Percentiles rank a stretch among this genome's conserved stretches.
phyloP scores from a whole-genome alignment of 2,797 vertebrate genomes.

The Xenopus petersii region DNA sequence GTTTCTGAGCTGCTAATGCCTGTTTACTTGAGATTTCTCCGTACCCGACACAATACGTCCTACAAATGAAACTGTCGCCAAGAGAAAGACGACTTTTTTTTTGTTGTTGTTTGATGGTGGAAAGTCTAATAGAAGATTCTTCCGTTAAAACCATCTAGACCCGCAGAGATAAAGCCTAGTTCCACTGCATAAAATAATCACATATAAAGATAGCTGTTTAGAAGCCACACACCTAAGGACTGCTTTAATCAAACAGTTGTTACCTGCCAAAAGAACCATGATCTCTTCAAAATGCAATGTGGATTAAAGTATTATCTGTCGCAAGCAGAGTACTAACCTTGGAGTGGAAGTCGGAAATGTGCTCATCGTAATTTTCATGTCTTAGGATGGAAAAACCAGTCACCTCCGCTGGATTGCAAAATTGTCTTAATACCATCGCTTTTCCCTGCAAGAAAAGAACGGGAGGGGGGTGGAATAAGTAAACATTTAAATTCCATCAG shows the following conservation, averaged over 20 bases:
- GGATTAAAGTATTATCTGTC: slow-evolving; percentile 81
- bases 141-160: slow-evolving; percentile 67
- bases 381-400: slow-evolving; percentile 83
- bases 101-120: slow-evolving; percentile 16
- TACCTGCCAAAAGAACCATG: slow-evolving; percentile 78
- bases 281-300: slow-evolving; percentile 77
- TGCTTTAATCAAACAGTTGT: slow-evolving; percentile 78
- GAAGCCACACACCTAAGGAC: slow-evolving; percentile 72
- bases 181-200: slow-evolving; percentile 75
- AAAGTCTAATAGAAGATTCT: slow-evolving; percentile 52
- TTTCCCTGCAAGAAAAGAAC: slow-evolving; percentile 70
- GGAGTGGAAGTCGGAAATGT: slow-evolving; percentile 90
- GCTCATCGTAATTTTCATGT: slow-evolving; percentile 91
- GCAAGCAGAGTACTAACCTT: slow-evolving; percentile 86
- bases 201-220: slow-evolving; percentile 71
- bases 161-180: slow-evolving; percentile 70
- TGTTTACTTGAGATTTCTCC: slow-evolving; percentile 49
- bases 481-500: not conserved
- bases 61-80: slow-evolving; percentile 66
- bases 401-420: slow-evolving; percentile 87
- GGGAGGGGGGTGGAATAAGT: not conserved
- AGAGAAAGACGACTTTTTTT: slow-evolving; percentile 57
- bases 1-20: slow-evolving; percentile 64
- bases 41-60: slow-evolving; percentile 53
- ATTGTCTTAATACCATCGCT: slow-evolving; percentile 87